These are phyloP conservation scores for Tupaia tana DNA, from an alignment of 2,113 vertebrate species.

Conservation along the genomic window DNA sequence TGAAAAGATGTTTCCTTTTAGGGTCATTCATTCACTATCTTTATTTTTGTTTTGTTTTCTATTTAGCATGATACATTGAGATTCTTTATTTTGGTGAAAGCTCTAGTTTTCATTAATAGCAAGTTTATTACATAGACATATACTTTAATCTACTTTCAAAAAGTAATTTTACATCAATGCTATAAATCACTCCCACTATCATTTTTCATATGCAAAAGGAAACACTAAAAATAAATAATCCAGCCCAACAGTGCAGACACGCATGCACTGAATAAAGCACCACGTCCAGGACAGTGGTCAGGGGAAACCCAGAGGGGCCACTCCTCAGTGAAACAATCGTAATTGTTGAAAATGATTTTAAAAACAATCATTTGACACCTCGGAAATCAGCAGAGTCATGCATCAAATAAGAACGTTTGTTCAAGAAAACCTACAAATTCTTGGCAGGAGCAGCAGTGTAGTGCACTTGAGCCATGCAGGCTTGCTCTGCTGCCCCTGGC, in stretches of 20 bases:
- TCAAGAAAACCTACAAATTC: not conserved
- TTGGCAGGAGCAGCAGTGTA: not conserved
- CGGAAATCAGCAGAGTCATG: not conserved
- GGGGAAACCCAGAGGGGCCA: not conserved
- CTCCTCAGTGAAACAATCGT: not conserved
- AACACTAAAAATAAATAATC: not conserved
- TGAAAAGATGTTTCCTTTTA: not conserved
- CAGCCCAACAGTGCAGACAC: not conserved
- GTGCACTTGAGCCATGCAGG: not conserved
- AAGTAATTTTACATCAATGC: not conserved
- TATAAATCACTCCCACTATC: not conserved
- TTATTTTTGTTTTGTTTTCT: not conserved
- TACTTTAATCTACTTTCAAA: constrained; percentile 16
- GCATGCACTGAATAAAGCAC: not conserved
- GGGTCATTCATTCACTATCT: not conserved
- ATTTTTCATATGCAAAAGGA: not conserved
- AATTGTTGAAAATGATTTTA: not conserved
- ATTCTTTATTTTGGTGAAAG: not conserved
- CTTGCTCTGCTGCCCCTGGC: not conserved
- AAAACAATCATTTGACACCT: not conserved
- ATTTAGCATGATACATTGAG: not conserved
- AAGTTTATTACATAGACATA: not conserved
- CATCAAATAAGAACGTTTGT: not conserved
- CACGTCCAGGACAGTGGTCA: not conserved
- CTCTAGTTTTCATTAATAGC: not conserved